phyloP scores from a whole-genome alignment of 2,797 vertebrate genomes.

The Borostomias antarcticus region DNA sequence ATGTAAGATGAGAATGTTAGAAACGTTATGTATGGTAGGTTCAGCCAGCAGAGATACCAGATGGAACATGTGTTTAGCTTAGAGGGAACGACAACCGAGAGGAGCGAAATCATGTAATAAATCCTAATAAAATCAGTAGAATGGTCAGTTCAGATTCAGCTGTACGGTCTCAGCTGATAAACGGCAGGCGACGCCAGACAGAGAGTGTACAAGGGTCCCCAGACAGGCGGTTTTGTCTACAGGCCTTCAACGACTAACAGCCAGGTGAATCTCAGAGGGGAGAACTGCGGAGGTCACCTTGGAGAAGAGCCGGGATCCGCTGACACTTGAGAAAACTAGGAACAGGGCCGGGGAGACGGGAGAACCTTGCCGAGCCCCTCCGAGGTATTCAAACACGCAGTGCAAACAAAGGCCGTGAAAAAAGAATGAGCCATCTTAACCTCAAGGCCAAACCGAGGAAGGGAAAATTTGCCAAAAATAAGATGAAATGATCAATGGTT shows the following conservation, averaged over 20 bases:
- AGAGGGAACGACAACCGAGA: too few relatives aligned
- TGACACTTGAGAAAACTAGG: slow-evolving; percentile 39
- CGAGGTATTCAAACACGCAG: slow-evolving; percentile 14
- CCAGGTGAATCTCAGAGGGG: neutral
- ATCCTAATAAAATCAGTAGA: too few relatives aligned
- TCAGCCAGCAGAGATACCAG: too few relatives aligned
- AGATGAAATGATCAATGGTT: slow-evolving; percentile 49
- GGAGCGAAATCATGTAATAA: too few relatives aligned
- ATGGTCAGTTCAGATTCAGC: too few relatives aligned
- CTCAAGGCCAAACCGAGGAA: slow-evolving; percentile 51
- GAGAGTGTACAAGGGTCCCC: neutral
- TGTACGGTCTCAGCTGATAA: too few relatives aligned
- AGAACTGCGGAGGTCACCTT: slow-evolving; percentile 64
- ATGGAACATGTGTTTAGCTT: too few relatives aligned
- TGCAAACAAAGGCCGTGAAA: slow-evolving; percentile 53
- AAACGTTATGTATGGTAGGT: too few relatives aligned
- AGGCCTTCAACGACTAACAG: neutral
- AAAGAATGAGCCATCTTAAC: slow-evolving; percentile 66
- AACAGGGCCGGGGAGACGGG: slow-evolving; percentile 38
- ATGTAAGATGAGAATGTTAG: too few relatives aligned
- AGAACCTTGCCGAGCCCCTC: slow-evolving; percentile 40
- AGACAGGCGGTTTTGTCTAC: too few relatives aligned
- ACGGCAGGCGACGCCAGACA: neutral
- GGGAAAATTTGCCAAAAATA: slow-evolving; percentile 41
- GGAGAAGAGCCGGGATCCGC: slow-evolving; percentile 17